phyloP scores from a whole-genome alignment of 1,140 invertebrate species.

The Callitettix versicolor region DNA sequence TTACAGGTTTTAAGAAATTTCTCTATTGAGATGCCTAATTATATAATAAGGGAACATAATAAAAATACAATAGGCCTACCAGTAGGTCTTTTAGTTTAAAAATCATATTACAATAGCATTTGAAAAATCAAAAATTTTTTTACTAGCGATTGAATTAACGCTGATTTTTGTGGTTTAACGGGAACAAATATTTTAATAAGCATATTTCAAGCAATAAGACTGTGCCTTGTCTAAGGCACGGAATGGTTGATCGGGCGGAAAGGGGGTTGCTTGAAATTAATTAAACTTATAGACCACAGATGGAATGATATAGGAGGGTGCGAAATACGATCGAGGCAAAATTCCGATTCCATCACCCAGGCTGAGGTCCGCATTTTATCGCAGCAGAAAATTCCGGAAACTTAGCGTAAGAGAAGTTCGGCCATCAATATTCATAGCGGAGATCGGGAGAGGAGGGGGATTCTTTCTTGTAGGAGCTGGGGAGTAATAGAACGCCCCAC shows the following conservation, averaged over 20 bases:
- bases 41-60: no score
- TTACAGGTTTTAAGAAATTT: no score
- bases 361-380: neutral
- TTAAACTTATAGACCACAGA: constrained; percentile 19
- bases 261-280: constrained; percentile 14
- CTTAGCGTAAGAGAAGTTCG: constrained; percentile 11
- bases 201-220: no score
- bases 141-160: no score
- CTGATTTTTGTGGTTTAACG: no score
- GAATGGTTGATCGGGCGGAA: constrained; percentile 2
- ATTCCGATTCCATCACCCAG: constrained; percentile 15
- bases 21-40: no score
- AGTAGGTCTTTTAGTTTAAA: no score
- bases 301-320: constrained; percentile 17
- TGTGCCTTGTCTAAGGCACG: no score
- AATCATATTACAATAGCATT: no score
- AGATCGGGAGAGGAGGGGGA: neutral
- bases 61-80: no score
- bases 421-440: constrained; percentile 18
- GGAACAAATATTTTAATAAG: no score
- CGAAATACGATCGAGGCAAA: constrained; percentile 11
- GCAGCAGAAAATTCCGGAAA: constrained; percentile 10
- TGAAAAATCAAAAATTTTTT: no score
- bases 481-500: constrained; percentile 10
- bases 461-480: constrained; percentile 11